Evolutionary conservation across 2,797 vertebrate genomes (phyloP), one percentile per base, ranked within the genome.

Genomic region (Coilia nasus): DNA sequence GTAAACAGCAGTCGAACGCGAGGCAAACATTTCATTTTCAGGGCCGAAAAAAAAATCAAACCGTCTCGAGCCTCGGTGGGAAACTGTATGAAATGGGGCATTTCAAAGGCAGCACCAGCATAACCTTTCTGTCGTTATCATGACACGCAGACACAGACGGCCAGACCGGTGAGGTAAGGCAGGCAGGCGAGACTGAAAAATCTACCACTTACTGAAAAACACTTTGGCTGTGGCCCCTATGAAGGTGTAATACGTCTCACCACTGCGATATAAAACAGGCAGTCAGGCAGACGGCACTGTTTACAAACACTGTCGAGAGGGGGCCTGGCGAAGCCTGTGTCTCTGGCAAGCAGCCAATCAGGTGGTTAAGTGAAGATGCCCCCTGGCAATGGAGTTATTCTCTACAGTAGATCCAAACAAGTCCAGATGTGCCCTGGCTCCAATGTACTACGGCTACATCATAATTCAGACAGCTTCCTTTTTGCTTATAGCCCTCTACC

Each of bases 251-350:
- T 41, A 35, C 14, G 28, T 75, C 12, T 25, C 28, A 17, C 67
- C 67, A 41, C 25, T 10, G 71, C 19, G 31, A 78, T 78, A 9
- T 19, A 14, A 19, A 41, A 75, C 17, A 78, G 31, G 15, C 64
- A 71, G 28, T 71, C n/a, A 75, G 75, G 81, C 84, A 82, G 82
- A 41, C 56, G 82, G 71, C 88, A 87, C 86, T 81, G 88, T 92
- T 93, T 91, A 93, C 89, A 92, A 92, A 93, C 90, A 90, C 86
- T 44, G 17, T 83, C 47, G 23, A 47, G 64, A 31, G 28, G 31
- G 28, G 28, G 83, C 88, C 89, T 91, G 90, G 88, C 80, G 60
- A 89, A 88, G 89, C 86, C 85, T 83, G 56, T 86, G 41, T 83
- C 25, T 85, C 84, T 90, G 91, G 92, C 88, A 83, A 35, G 11